phyloP scores from a whole-genome alignment of 2,113 vertebrate genomes.

The Ophthalmolycus amberensis region DNA sequence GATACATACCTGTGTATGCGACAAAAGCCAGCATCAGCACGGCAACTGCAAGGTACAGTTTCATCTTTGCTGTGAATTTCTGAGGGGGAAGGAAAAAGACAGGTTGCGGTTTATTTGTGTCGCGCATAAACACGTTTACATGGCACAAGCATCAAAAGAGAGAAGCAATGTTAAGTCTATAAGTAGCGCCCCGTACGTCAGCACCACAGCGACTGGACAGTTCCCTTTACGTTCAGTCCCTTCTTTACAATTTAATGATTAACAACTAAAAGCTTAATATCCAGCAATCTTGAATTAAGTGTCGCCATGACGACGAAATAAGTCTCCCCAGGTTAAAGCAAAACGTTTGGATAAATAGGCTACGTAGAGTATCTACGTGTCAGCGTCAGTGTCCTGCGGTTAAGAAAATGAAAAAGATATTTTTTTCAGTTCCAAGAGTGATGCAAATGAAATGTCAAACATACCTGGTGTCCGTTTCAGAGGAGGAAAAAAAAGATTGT shows the following conservation, averaged over 20 bases:
- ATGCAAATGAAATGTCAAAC: conserved; percentile 30
- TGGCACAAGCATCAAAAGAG: neutral
- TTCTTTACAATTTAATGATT: neutral
- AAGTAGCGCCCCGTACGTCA: conserved; percentile 9
- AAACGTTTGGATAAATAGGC: neutral
- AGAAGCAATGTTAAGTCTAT: neutral
- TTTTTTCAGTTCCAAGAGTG: no score
- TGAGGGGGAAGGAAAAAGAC: neutral
- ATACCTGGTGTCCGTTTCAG: conserved; percentile 70
- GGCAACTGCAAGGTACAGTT: conserved; percentile 77
- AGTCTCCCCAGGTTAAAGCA: no score
- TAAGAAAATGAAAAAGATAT: neutral
- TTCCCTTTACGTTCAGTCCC: neutral
- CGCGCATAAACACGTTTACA: neutral
- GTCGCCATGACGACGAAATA: neutral
- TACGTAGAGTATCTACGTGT: neutral
- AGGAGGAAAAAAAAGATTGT: conserved; percentile 35
- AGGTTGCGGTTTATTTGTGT: neutral
- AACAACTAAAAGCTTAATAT: neutral
- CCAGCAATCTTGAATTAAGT: neutral
- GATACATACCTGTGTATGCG: conserved; percentile 77
- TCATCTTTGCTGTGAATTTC: conserved; percentile 74
- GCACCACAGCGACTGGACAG: conserved; percentile 44
- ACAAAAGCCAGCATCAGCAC: conserved; percentile 82
- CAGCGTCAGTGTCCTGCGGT: neutral